These are phyloP conservation scores for Sitta carolinensis DNA, from an alignment of 2,797 vertebrate species.

Conservation along the genomic window DNA sequence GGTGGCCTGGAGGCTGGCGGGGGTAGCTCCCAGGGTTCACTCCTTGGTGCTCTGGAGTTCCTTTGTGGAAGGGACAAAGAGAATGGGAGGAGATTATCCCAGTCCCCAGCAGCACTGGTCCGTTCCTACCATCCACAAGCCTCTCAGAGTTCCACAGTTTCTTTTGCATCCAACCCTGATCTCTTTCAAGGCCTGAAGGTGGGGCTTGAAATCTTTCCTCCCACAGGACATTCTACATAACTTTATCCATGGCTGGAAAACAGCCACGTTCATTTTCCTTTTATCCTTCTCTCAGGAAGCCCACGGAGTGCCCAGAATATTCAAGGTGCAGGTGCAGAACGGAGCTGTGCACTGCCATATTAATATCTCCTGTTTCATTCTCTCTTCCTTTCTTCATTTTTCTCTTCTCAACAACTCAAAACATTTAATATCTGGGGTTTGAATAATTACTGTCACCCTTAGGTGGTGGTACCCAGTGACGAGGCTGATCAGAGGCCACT, in stretches of 20 bases:
- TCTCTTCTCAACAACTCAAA: not conserved
- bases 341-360: not conserved
- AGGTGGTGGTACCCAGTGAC: not conserved
- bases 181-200: not conserved
- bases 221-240: not conserved
- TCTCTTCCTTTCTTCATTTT: not conserved
- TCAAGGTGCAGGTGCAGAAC: not conserved
- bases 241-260: not conserved
- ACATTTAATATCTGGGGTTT: not conserved
- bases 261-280: not conserved
- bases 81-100: not conserved
- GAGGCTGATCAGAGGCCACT: not conserved
- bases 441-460: not conserved
- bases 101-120: not conserved
- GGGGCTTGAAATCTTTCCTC: not conserved
- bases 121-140: accelerated
- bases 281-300: not conserved
- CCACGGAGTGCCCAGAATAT: accelerated
- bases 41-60: not conserved
- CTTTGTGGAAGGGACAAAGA: not conserved
- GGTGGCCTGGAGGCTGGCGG: not conserved
- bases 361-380: not conserved
- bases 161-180: not conserved
- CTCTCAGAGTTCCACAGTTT: not conserved
- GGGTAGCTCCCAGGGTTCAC: not conserved